These are phyloP conservation scores for Drosophila koepferae DNA, from an alignment of 2,888 invertebrate species.

Conservation along the genomic window DNA sequence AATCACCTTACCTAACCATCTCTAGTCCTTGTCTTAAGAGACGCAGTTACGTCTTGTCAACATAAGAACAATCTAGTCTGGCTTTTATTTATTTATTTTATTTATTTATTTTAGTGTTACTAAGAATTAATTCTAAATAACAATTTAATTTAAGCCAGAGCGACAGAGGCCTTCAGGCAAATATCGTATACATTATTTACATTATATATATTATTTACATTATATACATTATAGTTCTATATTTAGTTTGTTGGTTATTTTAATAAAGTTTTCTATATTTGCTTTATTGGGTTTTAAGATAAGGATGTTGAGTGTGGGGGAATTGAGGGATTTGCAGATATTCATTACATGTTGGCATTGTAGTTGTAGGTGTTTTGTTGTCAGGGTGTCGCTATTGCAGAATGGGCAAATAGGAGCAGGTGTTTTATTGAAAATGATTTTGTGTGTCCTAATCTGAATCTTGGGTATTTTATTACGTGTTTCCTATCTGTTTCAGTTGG, in stretches of 20 bases:
- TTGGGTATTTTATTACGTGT: neutral
- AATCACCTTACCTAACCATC: too few species aligned
- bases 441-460: neutral
- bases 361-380: too few species aligned
- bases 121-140: too few species aligned
- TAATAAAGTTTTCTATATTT: neutral
- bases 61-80: too few species aligned
- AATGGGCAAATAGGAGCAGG: neutral
- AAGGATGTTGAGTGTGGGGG: neutral
- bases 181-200: too few species aligned
- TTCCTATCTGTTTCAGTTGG: neutral
- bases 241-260: neutral
- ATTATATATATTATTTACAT: too few species aligned
- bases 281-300: neutral
- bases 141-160: too few species aligned
- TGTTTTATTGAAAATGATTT: neutral
- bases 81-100: too few species aligned
- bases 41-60: too few species aligned
- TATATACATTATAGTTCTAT: neutral
- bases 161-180: too few species aligned
- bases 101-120: too few species aligned
- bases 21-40: too few species aligned
- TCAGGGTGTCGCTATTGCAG: neutral
- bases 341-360: neutral
- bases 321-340: neutral